A percentile compares a stretch with the other conserved stretches of the same genome.
phyloP scores from a whole-genome alignment of 1,140 invertebrate species.

The Drosophila tristis region DNA sequence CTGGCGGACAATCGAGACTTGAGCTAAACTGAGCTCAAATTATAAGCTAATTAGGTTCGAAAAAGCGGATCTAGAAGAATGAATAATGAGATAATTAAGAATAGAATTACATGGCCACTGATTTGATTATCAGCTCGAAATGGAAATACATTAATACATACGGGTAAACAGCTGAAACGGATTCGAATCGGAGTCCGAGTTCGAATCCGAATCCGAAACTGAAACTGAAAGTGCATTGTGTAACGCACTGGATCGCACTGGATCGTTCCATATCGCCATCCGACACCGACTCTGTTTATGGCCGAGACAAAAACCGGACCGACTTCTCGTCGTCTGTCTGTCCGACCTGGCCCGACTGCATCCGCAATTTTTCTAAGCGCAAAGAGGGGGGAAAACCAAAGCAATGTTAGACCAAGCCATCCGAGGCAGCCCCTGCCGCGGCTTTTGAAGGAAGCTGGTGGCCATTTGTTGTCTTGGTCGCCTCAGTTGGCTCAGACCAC shows the following conservation, averaged over 20 bases:
- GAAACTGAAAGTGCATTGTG: constrained; percentile 69
- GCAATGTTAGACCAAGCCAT: constrained; percentile 36
- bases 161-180: constrained; percentile 22
- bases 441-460: constrained; percentile 72
- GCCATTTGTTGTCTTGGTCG: constrained; percentile 49
- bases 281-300: constrained; percentile 71
- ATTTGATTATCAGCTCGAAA: background rate
- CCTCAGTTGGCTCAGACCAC: constrained; percentile 36
- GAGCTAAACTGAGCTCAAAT: constrained; percentile 54
- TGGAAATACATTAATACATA: background rate
- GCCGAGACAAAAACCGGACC: constrained; percentile 75
- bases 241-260: constrained; percentile 63
- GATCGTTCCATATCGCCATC: constrained; percentile 54
- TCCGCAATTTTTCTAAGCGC: constrained; percentile 79
- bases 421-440: constrained; percentile 31
- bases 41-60: constrained; percentile 63
- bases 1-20: constrained; percentile 55
- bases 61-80: constrained; percentile 65
- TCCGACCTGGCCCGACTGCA: constrained; percentile 57
- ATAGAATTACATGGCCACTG: constrained; percentile 29
- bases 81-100: constrained; percentile 58
- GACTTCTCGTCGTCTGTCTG: constrained; percentile 60
- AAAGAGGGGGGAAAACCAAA: constrained; percentile 35
- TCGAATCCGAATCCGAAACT: constrained; percentile 5
- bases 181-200: constrained; percentile 30